Conservation (phyloP, 2,113 vertebrate genomes). For the Sinocyclocheilus anshuiensis region DNA sequence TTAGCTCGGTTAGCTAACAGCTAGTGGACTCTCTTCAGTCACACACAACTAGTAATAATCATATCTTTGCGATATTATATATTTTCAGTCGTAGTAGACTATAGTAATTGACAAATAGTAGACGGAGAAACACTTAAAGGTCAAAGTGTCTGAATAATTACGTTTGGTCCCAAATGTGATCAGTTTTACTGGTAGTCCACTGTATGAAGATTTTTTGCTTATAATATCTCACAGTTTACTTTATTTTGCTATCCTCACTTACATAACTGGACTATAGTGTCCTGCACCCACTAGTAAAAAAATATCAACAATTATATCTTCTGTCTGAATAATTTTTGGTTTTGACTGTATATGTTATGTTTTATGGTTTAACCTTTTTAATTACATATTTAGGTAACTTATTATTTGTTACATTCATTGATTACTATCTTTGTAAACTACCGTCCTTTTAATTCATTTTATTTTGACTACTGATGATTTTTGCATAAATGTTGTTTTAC, state of each 20-base stretch:
- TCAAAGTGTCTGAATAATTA: too few species aligned
- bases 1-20: conserved; percentile 20
- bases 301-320: too few species aligned
- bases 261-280: too few species aligned
- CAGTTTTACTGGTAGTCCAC: too few species aligned
- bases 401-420: background rate
- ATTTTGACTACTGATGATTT: background rate
- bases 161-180: too few species aligned
- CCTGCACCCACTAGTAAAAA: too few species aligned
- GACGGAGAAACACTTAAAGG: background rate
- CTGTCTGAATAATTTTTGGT: too few species aligned
- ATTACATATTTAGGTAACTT: background rate
- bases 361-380: background rate
- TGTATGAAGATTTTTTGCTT: too few species aligned
- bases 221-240: too few species aligned
- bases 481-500: background rate
- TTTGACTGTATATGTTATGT: too few species aligned
- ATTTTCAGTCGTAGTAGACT: background rate
- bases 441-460: background rate
- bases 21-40: background rate
- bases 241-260: too few species aligned
- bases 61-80: background rate
- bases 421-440: background rate
- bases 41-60: background rate
- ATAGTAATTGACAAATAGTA: background rate